Evolutionary conservation across 2,797 vertebrate genomes (phyloP).

Genomic region (Vireo griseus): DNA sequence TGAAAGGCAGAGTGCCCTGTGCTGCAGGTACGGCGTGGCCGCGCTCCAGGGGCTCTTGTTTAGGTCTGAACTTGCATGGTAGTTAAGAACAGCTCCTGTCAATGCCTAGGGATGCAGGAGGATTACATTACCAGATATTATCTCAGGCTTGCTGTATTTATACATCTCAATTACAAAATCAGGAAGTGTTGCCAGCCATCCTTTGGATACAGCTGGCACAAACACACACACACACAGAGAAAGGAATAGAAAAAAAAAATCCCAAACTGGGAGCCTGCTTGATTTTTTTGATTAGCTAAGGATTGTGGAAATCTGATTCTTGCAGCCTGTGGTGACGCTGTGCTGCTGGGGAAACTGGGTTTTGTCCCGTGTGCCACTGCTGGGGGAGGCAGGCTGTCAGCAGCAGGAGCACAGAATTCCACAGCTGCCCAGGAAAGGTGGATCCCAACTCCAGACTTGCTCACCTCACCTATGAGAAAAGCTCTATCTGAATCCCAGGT

Average conservation of each 20-base stretch:
- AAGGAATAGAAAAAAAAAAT: neutral
- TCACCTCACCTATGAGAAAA: neutral
- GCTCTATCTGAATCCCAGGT: neutral
- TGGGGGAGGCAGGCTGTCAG: neutral
- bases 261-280: neutral
- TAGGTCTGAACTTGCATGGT: constrained; percentile 6
- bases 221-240: neutral
- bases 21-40: neutral
- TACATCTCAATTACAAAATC: constrained; percentile 32
- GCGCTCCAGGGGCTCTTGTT: neutral
- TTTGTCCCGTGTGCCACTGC: neutral
- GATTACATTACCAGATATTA: constrained; percentile 37
- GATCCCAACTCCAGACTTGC: neutral
- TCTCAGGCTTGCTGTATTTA: constrained; percentile 7
- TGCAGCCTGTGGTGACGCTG: neutral
- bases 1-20: neutral
- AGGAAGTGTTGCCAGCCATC: constrained; percentile 24
- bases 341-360: neutral
- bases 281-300: neutral
- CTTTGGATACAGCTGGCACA: constrained; percentile 4
- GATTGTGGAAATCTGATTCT: neutral
- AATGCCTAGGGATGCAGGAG: constrained; percentile 18
- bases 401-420: neutral
- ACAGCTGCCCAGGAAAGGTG: neutral
- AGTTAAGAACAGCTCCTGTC: constrained; percentile 19